Base-by-base conservation (phyloP, 2,113 vertebrate genomes). In the Sterna hirundo region DNA sequence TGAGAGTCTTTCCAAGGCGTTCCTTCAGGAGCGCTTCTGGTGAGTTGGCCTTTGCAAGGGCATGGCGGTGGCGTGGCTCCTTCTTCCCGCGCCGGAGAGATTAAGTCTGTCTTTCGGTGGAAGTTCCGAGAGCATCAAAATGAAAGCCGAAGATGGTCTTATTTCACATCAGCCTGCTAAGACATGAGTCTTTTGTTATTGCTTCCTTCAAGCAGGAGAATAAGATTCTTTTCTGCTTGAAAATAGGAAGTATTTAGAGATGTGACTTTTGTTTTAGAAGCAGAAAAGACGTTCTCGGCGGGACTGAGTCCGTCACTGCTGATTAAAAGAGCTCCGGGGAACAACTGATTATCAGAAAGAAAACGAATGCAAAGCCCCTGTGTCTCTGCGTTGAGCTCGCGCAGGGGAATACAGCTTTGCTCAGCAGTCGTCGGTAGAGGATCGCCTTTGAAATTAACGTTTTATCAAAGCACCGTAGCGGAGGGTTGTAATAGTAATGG, bases 1-100 rank as follows among this genome's bases (percentile, higher is more conserved):
- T 96, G 93, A 92, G 65, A 82, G 44, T 36, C 82, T 83, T 75
- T 90, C 88, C 83, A 25, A 32, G 29, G 27, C 93, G 65, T 84
- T 80, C 68, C 72, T 88, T 80, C 64, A 88, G 68, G 71, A 61
- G 58, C 2, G 3, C 22, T 40, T 75, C 74, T 88, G 14, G 7
- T 78, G 25, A 11, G 58, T 32, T 4, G 3, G 60, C 74, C 60
- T 82, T 64, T 74, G 46, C 79, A 66, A 68, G 49, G 65, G 11
- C 38, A 64, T 26, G 88, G 52, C 74, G 80, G 60, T 65, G 60
- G 46, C 11, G 3, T 57, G 64, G 44, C 71, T 87, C n/a, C 84
- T 65, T 46, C 88, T 84, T 74, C 78, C 82, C 38, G 5, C 27
- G 19, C 36, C 11, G 42, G 44, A 23, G 72, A 40, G 68, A 46